These are phyloP conservation scores for Mesoligia furuncula DNA, from an alignment of 2,888 invertebrate genomes.

Conservation along the genomic window DNA sequence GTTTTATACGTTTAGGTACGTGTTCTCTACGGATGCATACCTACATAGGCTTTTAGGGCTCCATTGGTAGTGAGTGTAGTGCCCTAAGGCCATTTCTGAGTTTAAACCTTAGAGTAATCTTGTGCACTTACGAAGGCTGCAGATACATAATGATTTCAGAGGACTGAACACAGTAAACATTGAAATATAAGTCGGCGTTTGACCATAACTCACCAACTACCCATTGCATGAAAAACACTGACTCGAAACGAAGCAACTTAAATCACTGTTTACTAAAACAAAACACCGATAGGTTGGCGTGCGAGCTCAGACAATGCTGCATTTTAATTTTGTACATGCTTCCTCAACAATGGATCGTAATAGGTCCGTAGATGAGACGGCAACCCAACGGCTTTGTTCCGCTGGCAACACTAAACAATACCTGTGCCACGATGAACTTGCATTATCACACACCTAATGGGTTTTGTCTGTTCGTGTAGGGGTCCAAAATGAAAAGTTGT, in stretches of 20 bases:
- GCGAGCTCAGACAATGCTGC: slow-evolving; percentile 85
- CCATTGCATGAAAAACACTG: slow-evolving; percentile 19
- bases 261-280: slow-evolving; percentile 75
- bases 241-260: slow-evolving; percentile 53
- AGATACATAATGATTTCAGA: background rate
- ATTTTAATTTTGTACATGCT: slow-evolving; percentile 89
- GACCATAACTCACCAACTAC: slow-evolving; percentile 10
- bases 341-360: slow-evolving; percentile 86
- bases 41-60: background rate
- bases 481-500: slow-evolving; percentile 80
- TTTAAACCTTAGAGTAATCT: background rate
- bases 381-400: slow-evolving; percentile 84
- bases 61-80: background rate
- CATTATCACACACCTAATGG: slow-evolving; percentile 89
- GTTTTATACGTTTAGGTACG: background rate
- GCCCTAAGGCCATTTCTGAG: background rate
- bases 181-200: slow-evolving; percentile 1
- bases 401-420: slow-evolving; percentile 87
- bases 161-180: background rate
- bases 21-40: background rate
- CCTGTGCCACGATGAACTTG: slow-evolving; percentile 87
- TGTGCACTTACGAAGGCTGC: background rate
- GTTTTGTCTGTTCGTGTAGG: slow-evolving; percentile 84
- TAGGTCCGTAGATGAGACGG: slow-evolving; percentile 87
- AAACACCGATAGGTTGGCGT: slow-evolving; percentile 76